Conservation (phyloP, 2,113 vertebrate species). For the Zapornia atra region DNA sequence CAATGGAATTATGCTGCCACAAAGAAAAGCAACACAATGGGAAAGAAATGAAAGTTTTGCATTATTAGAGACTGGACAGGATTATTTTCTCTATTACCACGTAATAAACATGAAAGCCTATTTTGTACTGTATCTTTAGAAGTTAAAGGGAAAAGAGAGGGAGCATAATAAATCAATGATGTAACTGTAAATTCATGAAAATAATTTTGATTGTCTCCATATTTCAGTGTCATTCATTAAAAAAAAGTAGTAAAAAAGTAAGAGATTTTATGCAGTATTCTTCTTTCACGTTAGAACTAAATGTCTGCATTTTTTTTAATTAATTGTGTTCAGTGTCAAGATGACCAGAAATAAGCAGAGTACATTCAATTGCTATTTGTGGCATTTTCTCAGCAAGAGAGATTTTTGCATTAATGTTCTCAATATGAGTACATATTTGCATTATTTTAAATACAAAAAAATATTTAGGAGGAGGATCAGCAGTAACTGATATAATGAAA, state of each 20-base stretch:
- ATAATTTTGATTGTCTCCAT: background rate
- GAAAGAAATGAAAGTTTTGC: constrained; percentile 6
- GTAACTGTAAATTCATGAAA: constrained; percentile 31
- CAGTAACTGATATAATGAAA: background rate
- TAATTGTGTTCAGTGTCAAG: background rate
- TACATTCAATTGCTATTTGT: background rate
- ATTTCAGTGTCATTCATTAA: background rate
- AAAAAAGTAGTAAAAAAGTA: background rate
- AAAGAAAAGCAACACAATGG: background rate
- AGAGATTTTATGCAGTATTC: background rate
- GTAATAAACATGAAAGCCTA: constrained; percentile 36
- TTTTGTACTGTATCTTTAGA: constrained; percentile 34
- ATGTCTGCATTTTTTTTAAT: background rate
- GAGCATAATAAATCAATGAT: background rate
- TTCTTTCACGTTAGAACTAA: background rate
- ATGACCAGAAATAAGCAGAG: constrained; percentile 18
- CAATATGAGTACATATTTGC: constrained; percentile 2
- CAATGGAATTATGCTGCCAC: background rate
- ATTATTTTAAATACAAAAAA: constrained; percentile 11
- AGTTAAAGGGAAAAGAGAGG: background rate
- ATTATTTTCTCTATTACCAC: constrained; percentile 68
- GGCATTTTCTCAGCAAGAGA: constrained; percentile 23
- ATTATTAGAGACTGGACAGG: constrained; percentile 29
- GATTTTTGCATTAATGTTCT: constrained; percentile 6
- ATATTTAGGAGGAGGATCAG: background rate